phyloP scores from a whole-genome alignment of 2,888 invertebrate species.

The Cetonia aurata region DNA sequence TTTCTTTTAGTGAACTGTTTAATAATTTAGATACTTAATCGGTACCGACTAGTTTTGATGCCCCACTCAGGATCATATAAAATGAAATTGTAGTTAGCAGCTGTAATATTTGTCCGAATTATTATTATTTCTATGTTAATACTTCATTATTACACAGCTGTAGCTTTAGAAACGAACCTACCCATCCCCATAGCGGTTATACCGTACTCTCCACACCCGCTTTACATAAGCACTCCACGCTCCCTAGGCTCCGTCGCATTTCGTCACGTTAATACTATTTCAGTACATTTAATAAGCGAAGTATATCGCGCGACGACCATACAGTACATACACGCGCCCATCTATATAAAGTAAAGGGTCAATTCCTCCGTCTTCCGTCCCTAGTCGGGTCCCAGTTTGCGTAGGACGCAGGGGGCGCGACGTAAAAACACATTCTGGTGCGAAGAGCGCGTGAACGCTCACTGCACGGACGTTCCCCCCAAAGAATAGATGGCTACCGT shows the following conservation, averaged over 20 bases:
- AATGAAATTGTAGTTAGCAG: too few relatives aligned
- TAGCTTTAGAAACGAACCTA: too few relatives aligned
- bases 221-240: not conserved
- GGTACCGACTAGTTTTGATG: too few relatives aligned
- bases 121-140: too few relatives aligned
- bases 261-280: slow-evolving; percentile 29
- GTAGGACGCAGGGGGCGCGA: slow-evolving; percentile 21
- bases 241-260: not conserved
- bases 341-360: slow-evolving; percentile 23
- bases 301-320: slow-evolving; percentile 11
- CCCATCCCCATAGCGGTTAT: too few relatives aligned
- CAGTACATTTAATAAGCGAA: slow-evolving; percentile 21
- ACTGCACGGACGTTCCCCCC: slow-evolving; percentile 17
- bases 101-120: too few relatives aligned
- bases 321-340: slow-evolving; percentile 2
- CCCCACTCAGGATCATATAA: too few relatives aligned
- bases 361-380: slow-evolving; percentile 9
- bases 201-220: too few relatives aligned
- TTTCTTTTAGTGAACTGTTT: too few relatives aligned
- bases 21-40: too few relatives aligned
- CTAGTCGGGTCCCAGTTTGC: slow-evolving; percentile 5
- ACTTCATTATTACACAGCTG: too few relatives aligned
- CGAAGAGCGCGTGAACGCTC: slow-evolving; percentile 15
- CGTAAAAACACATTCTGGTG: slow-evolving; percentile 21
- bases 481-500: slow-evolving; percentile 41